Percentiles rank a stretch among this genome's conserved stretches.
Evolutionary conservation across 2,797 vertebrate species (phyloP).

Genomic region (Myotis vivesi): DNA sequence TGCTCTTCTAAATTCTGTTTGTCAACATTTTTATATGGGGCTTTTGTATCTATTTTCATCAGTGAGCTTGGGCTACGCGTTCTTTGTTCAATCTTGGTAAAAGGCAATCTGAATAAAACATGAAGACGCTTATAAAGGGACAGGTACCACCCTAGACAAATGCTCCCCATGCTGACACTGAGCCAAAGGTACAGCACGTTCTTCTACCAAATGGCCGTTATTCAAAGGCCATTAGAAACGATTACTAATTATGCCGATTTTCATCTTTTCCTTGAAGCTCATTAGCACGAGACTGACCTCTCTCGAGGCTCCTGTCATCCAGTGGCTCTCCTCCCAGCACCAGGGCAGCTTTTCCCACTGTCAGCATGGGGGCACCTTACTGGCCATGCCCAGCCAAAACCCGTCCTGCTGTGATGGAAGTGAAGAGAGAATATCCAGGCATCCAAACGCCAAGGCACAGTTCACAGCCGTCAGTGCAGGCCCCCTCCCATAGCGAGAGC

Average conservation of each 20-base stretch:
- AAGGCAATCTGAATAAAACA: not conserved
- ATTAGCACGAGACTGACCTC: not conserved
- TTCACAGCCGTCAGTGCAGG: not conserved
- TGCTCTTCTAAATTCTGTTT: not conserved
- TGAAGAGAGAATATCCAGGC: not conserved
- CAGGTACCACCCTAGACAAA: not conserved
- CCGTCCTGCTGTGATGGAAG: not conserved
- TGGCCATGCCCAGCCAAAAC: not conserved
- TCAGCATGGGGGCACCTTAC: not conserved
- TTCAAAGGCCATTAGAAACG: not conserved
- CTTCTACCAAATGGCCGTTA: not conserved
- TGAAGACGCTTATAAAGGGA: conserved; percentile 18
- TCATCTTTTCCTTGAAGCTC: not conserved
- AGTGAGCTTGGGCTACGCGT: not conserved
- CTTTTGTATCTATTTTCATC: not conserved
- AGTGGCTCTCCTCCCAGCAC: not conserved
- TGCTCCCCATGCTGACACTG: not conserved
- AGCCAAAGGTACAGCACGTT: not conserved
- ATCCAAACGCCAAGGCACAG: not conserved
- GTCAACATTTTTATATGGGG: not conserved
- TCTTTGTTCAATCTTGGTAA: not conserved
- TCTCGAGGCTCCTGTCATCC: not conserved
- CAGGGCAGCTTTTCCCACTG: not conserved
- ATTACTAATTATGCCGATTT: not conserved
- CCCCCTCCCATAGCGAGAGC: not conserved